Conservation (phyloP, 2,113 vertebrate genomes). For the Cinclus cinclus region DNA sequence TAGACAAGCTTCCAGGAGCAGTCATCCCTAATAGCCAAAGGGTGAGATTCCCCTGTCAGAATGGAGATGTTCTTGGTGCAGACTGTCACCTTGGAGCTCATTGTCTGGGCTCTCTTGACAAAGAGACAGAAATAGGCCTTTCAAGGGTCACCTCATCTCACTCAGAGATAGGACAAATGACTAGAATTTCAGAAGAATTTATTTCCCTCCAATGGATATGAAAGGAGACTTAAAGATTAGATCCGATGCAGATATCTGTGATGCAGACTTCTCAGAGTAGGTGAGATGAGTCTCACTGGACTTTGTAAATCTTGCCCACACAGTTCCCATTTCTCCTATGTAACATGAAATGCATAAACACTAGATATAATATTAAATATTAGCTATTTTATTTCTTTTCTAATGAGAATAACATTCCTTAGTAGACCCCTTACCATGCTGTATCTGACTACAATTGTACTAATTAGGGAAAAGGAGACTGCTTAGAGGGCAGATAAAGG, state of each 20-base stretch:
- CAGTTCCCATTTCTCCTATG: background rate
- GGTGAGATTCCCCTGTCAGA: background rate
- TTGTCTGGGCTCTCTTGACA: background rate
- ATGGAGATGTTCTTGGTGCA: background rate
- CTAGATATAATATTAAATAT: background rate
- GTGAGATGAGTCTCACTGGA: background rate
- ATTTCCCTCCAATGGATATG: conserved; percentile 23
- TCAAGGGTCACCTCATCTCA: conserved; percentile 10
- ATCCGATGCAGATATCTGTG: background rate
- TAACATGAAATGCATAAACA: background rate
- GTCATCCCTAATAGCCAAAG: background rate
- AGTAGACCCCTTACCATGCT: background rate
- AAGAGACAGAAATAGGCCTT: conserved; percentile 40
- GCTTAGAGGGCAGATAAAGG: background rate
- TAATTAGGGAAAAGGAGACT: background rate
- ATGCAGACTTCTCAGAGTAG: background rate
- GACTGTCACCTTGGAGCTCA: background rate
- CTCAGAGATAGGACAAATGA: background rate
- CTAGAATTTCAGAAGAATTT: conserved; percentile 27
- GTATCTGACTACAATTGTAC: background rate
- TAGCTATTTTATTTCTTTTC: background rate
- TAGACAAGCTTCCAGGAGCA: background rate
- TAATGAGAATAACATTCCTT: background rate
- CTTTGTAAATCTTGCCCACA: background rate
- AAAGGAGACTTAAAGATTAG: background rate